Conservation (phyloP, 2,888 invertebrate genomes). For the Drosophila kambysellisi region DNA sequence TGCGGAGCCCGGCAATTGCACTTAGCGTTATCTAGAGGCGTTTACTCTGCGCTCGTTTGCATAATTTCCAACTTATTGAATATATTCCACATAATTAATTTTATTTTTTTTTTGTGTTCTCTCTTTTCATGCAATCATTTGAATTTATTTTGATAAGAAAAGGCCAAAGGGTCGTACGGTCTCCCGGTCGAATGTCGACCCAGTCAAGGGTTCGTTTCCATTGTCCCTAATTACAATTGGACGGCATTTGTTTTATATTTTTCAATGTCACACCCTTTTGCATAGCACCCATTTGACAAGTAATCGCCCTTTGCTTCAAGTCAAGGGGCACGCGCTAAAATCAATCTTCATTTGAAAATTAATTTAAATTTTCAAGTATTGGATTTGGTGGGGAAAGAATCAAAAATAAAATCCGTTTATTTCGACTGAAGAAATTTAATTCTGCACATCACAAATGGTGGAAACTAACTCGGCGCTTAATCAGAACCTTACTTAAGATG, state of each 20-base stretch:
- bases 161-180: conserved; percentile 63
- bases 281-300: conserved; percentile 30
- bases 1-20: conserved; percentile 59
- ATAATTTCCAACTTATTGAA: conserved; percentile 80
- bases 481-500: conserved; percentile 8
- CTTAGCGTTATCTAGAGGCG: conserved; percentile 70
- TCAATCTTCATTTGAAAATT: conserved; percentile 80
- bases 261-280: conserved; percentile 43
- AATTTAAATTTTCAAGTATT: conserved; percentile 63
- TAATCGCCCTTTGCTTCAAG: conserved; percentile 28
- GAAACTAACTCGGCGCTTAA: conserved; percentile 1
- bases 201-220: conserved; percentile 54
- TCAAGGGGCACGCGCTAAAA: conserved; percentile 59
- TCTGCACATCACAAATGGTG: not conserved
- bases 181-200: conserved; percentile 1
- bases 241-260: conserved; percentile 65
- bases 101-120: conserved; percentile 72
- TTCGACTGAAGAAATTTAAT: conserved; percentile 5
- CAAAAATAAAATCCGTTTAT: conserved; percentile 17
- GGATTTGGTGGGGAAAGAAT: conserved; percentile 28
- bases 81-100: conserved; percentile 79
- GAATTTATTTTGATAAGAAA: conserved; percentile 72
- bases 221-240: conserved; percentile 78
- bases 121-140: conserved; percentile 42
- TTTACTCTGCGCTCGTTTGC: conserved; percentile 77